These are phyloP conservation scores for Bufotes viridis DNA, from an alignment of 2,797 vertebrate genomes.

Conservation along the genomic window DNA sequence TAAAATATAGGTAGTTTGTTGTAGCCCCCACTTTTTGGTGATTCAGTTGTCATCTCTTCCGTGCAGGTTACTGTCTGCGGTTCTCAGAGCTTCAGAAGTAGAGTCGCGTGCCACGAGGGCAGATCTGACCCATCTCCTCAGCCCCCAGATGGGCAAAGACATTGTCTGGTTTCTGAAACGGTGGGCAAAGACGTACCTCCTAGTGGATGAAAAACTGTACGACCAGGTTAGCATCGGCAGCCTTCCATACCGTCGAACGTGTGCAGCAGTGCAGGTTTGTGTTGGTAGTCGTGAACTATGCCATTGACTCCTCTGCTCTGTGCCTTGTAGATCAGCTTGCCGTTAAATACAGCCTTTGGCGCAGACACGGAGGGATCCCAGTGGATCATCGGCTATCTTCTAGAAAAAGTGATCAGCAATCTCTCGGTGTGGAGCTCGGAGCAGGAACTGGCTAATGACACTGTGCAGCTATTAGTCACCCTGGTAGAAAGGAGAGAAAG, in stretches of 20 bases:
- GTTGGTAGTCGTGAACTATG: not conserved
- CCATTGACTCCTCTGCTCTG: not conserved
- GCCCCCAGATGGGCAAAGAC: constrained; percentile 99
- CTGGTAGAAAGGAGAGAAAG: constrained; percentile 96
- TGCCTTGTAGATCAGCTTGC: constrained; percentile 89
- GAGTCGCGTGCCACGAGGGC: constrained; percentile 96
- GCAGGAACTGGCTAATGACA: constrained; percentile 93
- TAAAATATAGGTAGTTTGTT: too few species aligned
- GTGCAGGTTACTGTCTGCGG: constrained; percentile 89
- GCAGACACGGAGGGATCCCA: constrained; percentile 95
- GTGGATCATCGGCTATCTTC: constrained; percentile 98
- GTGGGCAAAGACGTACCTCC: constrained; percentile 96
- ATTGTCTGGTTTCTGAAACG: constrained; percentile 97
- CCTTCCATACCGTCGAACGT: not conserved
- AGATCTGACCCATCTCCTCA: constrained; percentile 90
- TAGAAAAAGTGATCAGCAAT: constrained; percentile 99
- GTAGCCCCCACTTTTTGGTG: too few species aligned
- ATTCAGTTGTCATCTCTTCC: not conserved
- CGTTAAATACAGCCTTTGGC: constrained; percentile 94
- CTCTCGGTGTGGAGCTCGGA: constrained; percentile 98
- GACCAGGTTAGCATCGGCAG: constrained; percentile 83
- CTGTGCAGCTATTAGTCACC: constrained; percentile 95
- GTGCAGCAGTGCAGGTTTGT: not conserved
- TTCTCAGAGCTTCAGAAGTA: constrained; percentile 95
- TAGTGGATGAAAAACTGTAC: constrained; percentile 97